These are phyloP conservation scores for Vidua macroura DNA, from an alignment of 2,113 vertebrate species.

Conservation along the genomic window DNA sequence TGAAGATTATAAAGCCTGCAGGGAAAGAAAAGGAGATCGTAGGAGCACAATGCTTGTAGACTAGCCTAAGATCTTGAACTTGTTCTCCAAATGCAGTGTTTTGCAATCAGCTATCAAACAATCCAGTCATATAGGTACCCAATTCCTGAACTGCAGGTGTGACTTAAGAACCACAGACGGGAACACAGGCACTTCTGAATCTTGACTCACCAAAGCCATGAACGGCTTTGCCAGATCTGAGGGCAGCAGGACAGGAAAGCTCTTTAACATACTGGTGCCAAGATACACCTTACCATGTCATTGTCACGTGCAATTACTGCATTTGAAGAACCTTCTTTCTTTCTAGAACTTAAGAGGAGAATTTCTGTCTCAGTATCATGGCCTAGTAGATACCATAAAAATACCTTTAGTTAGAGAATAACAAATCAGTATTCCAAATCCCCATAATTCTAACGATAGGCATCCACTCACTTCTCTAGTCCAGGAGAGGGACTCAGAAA, in stretches of 20 bases:
- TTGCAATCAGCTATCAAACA: background rate
- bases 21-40: background rate
- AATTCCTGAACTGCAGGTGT: background rate
- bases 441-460: accelerated
- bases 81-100: background rate
- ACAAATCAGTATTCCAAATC: background rate
- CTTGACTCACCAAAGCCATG: background rate
- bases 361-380: background rate
- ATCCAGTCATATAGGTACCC: background rate
- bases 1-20: background rate
- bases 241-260: background rate
- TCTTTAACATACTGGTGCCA: background rate
- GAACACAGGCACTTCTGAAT: background rate
- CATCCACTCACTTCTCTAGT: background rate
- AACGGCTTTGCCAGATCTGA: background rate
- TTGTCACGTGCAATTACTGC: background rate
- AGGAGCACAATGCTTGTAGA: background rate
- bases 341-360: background rate
- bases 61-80: background rate
- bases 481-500: background rate
- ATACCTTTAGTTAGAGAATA: background rate
- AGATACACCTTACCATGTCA: background rate
- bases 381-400: background rate
- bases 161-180: background rate
- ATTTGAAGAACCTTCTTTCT: background rate